phyloP scores from a whole-genome alignment of 92 coral and sea anemone genomes.

The Epizoanthus rinbou region DNA sequence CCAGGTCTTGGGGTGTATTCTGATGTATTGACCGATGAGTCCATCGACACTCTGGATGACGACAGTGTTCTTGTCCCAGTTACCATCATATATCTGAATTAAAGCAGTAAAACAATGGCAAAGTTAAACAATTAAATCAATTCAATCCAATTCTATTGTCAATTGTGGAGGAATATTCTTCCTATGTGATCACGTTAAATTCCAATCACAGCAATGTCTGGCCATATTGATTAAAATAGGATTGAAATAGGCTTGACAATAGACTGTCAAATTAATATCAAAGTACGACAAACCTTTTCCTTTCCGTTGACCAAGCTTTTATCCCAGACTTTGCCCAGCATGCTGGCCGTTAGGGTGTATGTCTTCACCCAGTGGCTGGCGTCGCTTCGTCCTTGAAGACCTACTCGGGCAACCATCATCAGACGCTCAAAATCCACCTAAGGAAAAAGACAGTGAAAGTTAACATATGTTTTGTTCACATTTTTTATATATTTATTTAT shows the following conservation, averaged over 20 bases:
- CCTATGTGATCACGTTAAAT: too few species aligned
- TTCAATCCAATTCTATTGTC: too few species aligned
- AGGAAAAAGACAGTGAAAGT: background rate
- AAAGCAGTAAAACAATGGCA: background rate
- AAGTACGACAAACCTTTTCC: background rate
- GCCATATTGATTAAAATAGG: too few species aligned
- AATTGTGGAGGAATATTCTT: too few species aligned
- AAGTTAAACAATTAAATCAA: too few species aligned
- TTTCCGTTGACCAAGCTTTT: constrained; percentile 18
- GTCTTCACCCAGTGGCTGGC: constrained; percentile 28
- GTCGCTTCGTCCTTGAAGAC: constrained; percentile 6
- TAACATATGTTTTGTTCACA: too few species aligned
- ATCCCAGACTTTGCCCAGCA: constrained; percentile 24
- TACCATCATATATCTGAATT: constrained; percentile 36
- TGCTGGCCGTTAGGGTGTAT: constrained; percentile 11
- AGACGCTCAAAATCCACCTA: constrained; percentile 28
- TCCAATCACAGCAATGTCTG: too few species aligned
- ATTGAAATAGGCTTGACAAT: too few species aligned
- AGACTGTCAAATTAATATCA: background rate
- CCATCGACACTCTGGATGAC: constrained; percentile 18
- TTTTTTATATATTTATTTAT: too few species aligned
- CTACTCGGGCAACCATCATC: constrained; percentile 32
- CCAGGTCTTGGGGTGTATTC: constrained; percentile 36
- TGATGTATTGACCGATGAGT: constrained; percentile 32
- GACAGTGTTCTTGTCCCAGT: constrained; percentile 26